These are phyloP conservation scores for Enhydra lutris DNA, from an alignment of 2,113 vertebrate genomes.

Conservation along the genomic window DNA sequence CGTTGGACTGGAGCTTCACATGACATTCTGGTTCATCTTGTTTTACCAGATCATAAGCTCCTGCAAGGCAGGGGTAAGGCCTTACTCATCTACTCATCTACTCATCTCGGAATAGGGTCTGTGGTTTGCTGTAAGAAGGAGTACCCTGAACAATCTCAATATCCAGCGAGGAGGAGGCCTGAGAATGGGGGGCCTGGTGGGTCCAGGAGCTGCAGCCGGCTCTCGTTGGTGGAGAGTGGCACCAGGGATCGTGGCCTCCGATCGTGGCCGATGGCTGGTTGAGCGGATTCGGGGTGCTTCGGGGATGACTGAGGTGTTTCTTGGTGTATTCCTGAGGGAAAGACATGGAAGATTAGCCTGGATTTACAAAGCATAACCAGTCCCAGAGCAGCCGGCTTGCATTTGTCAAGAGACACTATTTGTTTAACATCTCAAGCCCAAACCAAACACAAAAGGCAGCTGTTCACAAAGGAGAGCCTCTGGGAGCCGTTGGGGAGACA, in stretches of 20 bases:
- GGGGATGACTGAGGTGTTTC: neutral
- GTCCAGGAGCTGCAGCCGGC: neutral
- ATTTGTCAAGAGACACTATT: constrained; percentile 65
- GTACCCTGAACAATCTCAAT: neutral
- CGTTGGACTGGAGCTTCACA: neutral
- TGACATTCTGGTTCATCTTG: neutral
- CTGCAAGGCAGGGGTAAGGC: neutral
- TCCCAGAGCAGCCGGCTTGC: constrained; percentile 52
- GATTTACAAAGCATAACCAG: constrained; percentile 50
- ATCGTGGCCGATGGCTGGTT: neutral
- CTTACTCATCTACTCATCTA: neutral
- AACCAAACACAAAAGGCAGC: constrained; percentile 70
- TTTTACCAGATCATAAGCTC: neutral
- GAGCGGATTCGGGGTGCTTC: neutral
- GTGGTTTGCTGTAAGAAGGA: neutral
- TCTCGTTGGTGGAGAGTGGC: neutral
- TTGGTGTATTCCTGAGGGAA: constrained; percentile 6
- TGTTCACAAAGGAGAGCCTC: constrained; percentile 55
- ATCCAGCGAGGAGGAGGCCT: neutral
- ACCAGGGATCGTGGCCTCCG: neutral
- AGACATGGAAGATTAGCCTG: constrained; percentile 27
- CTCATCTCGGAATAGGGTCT: neutral
- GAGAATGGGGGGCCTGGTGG: neutral
- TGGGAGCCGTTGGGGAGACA: neutral
- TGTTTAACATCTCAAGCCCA: constrained; percentile 73